Evolutionary conservation across 1,140 invertebrate species (phyloP).

Genomic region (Zaprionus taronus): DNA sequence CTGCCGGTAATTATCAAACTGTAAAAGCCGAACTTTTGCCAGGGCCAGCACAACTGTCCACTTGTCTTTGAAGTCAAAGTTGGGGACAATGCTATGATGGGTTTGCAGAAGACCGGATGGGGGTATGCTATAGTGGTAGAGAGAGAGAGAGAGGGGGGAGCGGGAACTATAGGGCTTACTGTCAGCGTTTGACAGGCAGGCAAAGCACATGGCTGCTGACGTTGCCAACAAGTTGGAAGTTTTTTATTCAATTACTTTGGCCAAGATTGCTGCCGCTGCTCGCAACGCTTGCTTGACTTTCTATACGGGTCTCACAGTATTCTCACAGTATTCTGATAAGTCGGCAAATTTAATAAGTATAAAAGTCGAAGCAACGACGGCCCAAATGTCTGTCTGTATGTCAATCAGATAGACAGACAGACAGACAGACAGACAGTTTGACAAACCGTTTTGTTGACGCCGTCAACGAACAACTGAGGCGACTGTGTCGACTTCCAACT

Average conservation of each 20-base stretch:
- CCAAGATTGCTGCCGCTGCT: constrained; percentile 47
- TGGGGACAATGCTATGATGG: constrained; percentile 4
- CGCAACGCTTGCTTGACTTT: constrained; percentile 67
- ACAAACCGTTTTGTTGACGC: constrained; percentile 62
- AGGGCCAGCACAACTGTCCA: constrained; percentile 26
- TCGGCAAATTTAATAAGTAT: constrained; percentile 71
- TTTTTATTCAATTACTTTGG: constrained; percentile 81
- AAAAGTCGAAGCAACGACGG: constrained; percentile 39
- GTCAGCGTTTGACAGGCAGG: constrained; percentile 29
- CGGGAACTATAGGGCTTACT: constrained; percentile 11
- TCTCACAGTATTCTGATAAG: constrained; percentile 61
- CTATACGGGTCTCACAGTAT: constrained; percentile 46
- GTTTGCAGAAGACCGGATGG: background rate
- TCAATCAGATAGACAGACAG: constrained; percentile 11
- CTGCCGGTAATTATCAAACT: constrained; percentile 84
- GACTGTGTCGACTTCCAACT: constrained; percentile 13
- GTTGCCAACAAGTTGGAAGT: constrained; percentile 61
- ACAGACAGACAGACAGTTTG: constrained; percentile 50
- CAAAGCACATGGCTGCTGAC: constrained; percentile 55
- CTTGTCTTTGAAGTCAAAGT: constrained; percentile 33
- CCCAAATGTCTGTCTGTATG: constrained; percentile 21
- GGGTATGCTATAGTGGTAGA: background rate
- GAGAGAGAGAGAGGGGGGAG: background rate
- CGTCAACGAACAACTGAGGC: constrained; percentile 7
- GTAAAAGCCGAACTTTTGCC: constrained; percentile 23